Evolutionary conservation across 2,797 vertebrate genomes (phyloP).

Genomic region (Microhierax caerulescens): DNA sequence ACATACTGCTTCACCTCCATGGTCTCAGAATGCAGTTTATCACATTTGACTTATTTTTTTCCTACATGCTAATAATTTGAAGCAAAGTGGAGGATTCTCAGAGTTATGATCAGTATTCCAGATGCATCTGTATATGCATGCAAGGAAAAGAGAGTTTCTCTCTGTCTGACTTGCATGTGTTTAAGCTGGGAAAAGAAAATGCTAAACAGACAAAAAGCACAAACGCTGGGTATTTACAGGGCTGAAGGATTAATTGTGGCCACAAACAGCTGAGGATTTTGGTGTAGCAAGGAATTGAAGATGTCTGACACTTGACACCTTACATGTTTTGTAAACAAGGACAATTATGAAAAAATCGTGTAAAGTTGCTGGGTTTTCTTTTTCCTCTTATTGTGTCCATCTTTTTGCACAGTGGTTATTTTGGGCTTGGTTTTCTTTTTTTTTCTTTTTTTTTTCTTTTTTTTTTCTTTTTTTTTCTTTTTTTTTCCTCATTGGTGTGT

Average conservation of each 20-base stretch:
- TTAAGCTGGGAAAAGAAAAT: neutral
- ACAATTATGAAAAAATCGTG: neutral
- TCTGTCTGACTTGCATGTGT: neutral
- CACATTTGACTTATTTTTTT: too few relatives aligned
- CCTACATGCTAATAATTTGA: too few relatives aligned
- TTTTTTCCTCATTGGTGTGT: too few relatives aligned
- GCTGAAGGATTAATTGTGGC: neutral
- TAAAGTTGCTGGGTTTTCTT: neutral
- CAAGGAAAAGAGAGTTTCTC: neutral
- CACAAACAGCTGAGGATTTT: neutral
- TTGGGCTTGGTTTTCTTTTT: neutral
- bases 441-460: too few relatives aligned
- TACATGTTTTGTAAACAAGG: neutral
- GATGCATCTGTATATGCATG: neutral
- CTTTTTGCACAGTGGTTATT: neutral
- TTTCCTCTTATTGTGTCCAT: neutral
- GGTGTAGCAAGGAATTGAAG: neutral
- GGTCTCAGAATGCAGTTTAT: too few relatives aligned
- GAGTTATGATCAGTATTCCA: too few relatives aligned
- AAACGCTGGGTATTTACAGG: neutral
- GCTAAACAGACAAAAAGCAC: neutral
- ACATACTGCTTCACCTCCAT: too few relatives aligned
- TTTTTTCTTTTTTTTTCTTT: too few relatives aligned
- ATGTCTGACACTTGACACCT: neutral
- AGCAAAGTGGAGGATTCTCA: too few relatives aligned